Base-by-base conservation (phyloP, 2,113 vertebrate species). In the Penelope pileata region DNA sequence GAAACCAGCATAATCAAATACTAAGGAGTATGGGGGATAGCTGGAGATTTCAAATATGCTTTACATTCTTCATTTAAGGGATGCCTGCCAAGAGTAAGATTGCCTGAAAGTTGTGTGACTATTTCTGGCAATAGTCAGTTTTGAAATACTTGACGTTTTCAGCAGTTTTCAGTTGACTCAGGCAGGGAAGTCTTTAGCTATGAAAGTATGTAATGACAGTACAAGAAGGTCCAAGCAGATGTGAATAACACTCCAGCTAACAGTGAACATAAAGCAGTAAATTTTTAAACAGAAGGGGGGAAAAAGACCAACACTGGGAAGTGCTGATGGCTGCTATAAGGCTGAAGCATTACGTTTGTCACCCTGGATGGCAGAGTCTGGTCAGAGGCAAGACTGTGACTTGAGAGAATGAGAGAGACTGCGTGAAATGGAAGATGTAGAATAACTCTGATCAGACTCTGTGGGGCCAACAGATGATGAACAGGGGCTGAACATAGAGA, bases 101-200 rank as follows among this genome's bases (percentile, higher is more conserved):
- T 88, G 42, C 67, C 72, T 93, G 72, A 93, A 93, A 95, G 56
- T n/a, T 19, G 34, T 13, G 29, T 74, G 34, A 43, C 72, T 86
- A 47, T 83, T 91, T 91, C 83, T 96, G 90, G 72, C 50, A 92
- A 22, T 54, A 85, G 74, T 54, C 68, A 69, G 32, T 66, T 90
- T 90, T 93, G 19, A 94, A 86, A 88, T 62, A 83, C 42, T 67
- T 81, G 72, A 54, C 12, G 11, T 92, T 94, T 93, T 83, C 78
- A 34, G 79, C 79, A 95, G 85, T 87, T 88, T 94, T 90, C 42
- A 13, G 42, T 88, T 95, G 94, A 95, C 83, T 95, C 75, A 88
- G 59, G 48, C 67, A 62, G 68, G 86, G 75, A 67, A 67, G 10
- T 81, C 51, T 83, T 80, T 77, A 86, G 47, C 70, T 63, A 51